Evolutionary conservation across 2,888 invertebrate species (phyloP).

Genomic region (Petrolisthes manimaculis): DNA sequence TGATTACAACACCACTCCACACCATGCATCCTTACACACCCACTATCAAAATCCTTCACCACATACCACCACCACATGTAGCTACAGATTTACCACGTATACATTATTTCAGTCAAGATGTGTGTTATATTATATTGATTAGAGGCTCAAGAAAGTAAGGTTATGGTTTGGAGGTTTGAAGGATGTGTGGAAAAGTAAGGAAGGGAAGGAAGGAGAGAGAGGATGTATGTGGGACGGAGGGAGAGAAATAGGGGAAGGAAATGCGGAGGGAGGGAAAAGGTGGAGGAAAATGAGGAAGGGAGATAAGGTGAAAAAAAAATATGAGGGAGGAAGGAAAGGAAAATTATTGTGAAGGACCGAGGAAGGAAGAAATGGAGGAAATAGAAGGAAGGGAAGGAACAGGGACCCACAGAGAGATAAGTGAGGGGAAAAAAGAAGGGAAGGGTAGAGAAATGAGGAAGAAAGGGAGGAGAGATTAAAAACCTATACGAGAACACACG

Average conservation of each 20-base stretch:
- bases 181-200: too few relatives aligned
- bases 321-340: neutral
- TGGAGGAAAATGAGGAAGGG: neutral
- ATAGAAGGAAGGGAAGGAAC: neutral
- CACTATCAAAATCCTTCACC: neutral
- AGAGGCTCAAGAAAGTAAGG: too few relatives aligned
- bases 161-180: too few relatives aligned
- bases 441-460: neutral
- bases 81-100: too few relatives aligned
- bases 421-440: neutral
- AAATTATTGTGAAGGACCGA: neutral
- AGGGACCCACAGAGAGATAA: neutral
- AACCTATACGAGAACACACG: too few relatives aligned
- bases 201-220: too few relatives aligned
- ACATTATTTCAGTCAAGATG: too few relatives aligned
- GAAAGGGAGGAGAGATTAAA: too few relatives aligned
- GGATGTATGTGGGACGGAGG: neutral
- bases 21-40: neutral
- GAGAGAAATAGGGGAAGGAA: conserved; percentile 3
- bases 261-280: neutral
- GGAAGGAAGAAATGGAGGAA: neutral
- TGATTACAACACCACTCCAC: neutral
- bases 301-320: neutral
- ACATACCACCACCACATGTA: neutral
- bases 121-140: too few relatives aligned